These are phyloP conservation scores for Xestia xanthographa DNA, from an alignment of 2,888 invertebrate genomes.

Conservation along the genomic window DNA sequence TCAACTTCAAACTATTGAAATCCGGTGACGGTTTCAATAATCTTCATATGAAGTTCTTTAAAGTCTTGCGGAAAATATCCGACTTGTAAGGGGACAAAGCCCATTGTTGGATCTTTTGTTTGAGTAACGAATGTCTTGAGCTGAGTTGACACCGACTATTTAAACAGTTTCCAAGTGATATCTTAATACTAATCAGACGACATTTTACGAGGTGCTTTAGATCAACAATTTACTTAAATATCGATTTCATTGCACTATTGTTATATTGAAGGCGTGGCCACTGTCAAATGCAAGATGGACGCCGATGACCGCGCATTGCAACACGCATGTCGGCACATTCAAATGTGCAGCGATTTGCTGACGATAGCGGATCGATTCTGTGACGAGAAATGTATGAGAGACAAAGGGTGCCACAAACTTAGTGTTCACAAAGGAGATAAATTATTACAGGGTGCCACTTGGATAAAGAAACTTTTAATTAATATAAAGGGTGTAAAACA, in stretches of 20 bases:
- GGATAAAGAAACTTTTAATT: background rate
- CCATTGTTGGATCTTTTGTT: background rate
- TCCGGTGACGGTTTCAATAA: background rate
- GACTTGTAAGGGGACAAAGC: too few relatives aligned
- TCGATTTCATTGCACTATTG: background rate
- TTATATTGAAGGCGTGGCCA: constrained; percentile 25
- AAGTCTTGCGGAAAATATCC: background rate
- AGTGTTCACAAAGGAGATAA: background rate
- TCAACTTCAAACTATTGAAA: background rate
- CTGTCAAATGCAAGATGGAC: constrained; percentile 24
- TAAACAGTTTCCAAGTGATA: background rate
- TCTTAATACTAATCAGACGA: background rate
- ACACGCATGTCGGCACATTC: constrained; percentile 19
- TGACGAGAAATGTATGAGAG: background rate
- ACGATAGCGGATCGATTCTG: background rate
- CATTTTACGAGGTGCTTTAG: background rate
- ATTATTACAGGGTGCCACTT: background rate
- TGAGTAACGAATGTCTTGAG: background rate
- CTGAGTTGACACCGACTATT: background rate
- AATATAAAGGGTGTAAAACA: too few relatives aligned
- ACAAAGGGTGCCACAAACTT: background rate
- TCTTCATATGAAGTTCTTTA: background rate
- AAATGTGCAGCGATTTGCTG: constrained; percentile 25
- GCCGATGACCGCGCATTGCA: constrained; percentile 23
- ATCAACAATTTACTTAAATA: background rate